Base-by-base conservation (phyloP, 2,113 vertebrate species). In the Thomomys bottae region DNA sequence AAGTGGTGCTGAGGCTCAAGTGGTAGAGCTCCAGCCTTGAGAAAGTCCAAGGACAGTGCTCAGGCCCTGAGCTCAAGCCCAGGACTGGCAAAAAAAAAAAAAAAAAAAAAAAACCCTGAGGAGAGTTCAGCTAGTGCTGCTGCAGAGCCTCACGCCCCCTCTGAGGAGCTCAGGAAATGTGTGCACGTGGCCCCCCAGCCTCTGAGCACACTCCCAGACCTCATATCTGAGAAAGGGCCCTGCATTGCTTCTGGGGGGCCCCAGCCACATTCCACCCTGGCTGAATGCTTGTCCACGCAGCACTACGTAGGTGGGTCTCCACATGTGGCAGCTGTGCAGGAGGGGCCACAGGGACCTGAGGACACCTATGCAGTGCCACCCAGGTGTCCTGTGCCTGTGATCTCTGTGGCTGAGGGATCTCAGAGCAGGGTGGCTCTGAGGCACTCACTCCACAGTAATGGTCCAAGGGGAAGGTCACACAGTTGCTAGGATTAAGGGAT, bases 281-380 rank as follows among this genome's bases (percentile, higher is more conserved):
- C n/a, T 24, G 20, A 32, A 71, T 61, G 72, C 49, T 63, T 42
- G 5, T 24, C 34, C 67, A 34, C 38, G n/a, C 21, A 26, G 78
- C 6, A 20, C 30, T 12, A 17, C 8, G 26, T 42, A 6, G 72
- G 32, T 4, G 0, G 57, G 8, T n/a, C 84, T 75, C 75, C 0
- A 0, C 2, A 38, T 6, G 67, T 14, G 28, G 30, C 17, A 12
- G 24, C n/a, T 3, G 21, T 6, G 5, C 49, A 45, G 85, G 71
- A 4, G 11, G 63, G 64, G n/a, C 17, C 23, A 0, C 0, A 28
- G 32, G 32, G 2, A n/a, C n/a, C n/a, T n/a, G n/a, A n/a, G n/a
- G n/a, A n/a, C n/a, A n/a, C n/a, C n/a, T n/a, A n/a, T 28, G 6
- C 30, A 15, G 10, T 14, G 68, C 7, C n/a, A 34, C 49, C 49